Conservation (phyloP, 2,797 vertebrate species). For the Darevskia nairensis region DNA sequence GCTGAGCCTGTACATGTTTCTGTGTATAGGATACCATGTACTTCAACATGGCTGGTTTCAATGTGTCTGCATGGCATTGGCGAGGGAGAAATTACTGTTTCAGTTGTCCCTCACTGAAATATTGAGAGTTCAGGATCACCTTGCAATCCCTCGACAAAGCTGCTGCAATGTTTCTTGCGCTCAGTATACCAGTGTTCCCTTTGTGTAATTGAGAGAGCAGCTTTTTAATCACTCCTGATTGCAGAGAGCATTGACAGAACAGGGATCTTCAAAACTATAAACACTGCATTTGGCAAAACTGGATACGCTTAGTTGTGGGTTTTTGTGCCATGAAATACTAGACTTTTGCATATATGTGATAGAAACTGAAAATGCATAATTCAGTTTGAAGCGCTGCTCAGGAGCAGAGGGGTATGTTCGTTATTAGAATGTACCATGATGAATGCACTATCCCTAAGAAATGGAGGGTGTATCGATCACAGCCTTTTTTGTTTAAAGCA, state of each 20-base stretch:
- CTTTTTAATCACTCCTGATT: not conserved
- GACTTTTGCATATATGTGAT: not conserved
- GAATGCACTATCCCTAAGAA: constrained; percentile 40
- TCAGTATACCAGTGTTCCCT: not conserved
- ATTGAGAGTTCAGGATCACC: not conserved
- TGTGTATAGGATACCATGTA: not conserved
- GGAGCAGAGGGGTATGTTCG: constrained; percentile 44
- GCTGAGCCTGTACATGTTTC: fast-evolving
- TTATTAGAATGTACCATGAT: constrained; percentile 45
- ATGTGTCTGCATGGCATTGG: not conserved
- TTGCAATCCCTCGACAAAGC: not conserved
- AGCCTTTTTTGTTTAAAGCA: fast-evolving
- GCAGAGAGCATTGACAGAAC: fast-evolving
- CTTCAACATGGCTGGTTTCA: constrained; percentile 3
- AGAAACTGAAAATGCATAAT: constrained; percentile 53
- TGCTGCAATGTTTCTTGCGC: not conserved
- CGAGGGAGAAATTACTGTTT: not conserved
- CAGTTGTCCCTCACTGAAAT: not conserved
- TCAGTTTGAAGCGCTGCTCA: constrained; percentile 34
- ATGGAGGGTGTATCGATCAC: constrained; percentile 16
- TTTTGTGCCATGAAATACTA: constrained; percentile 16
- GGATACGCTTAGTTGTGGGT: not conserved
- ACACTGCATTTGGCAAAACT: not conserved
- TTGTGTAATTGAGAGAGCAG: not conserved
- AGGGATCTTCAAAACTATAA: fast-evolving